Conservation (phyloP, 2,797 vertebrate species). For the Xiphorhynchus erythropygius region DNA sequence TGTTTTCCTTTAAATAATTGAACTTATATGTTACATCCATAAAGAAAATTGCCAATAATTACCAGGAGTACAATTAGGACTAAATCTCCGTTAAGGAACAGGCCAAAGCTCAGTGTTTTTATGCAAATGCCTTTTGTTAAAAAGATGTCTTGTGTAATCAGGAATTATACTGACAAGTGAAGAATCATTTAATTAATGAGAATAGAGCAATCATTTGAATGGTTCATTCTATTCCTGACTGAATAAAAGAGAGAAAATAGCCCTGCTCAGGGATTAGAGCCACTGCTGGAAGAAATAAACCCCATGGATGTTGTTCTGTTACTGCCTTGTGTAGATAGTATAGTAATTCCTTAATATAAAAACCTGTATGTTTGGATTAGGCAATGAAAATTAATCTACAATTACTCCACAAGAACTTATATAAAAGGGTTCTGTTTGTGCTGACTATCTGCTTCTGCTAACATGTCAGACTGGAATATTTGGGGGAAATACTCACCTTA, state of each 20-base stretch:
- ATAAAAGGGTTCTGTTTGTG: background rate
- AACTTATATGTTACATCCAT: background rate
- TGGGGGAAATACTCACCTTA: background rate
- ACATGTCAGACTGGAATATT: background rate
- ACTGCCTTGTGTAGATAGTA: background rate
- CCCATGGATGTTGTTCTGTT: background rate
- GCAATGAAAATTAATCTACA: background rate
- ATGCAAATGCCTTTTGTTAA: constrained; percentile 47
- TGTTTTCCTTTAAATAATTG: constrained; percentile 34
- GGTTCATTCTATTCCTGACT: background rate
- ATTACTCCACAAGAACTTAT: background rate
- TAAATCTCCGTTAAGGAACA: constrained; percentile 45
- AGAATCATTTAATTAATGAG: constrained; percentile 66
- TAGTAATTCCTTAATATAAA: constrained; percentile 1
- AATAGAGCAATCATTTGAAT: constrained; percentile 40
- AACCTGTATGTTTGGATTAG: background rate
- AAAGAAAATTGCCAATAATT: constrained; percentile 50
- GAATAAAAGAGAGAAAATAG: constrained; percentile 32
- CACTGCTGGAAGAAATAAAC: background rate
- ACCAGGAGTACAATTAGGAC: constrained; percentile 26
- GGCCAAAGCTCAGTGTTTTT: constrained; percentile 36
- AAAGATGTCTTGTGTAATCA: constrained; percentile 53
- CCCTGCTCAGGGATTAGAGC: background rate
- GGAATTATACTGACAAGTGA: constrained; percentile 62
- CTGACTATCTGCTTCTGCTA: background rate